phyloP scores from a whole-genome alignment of 1,140 invertebrate species.

The Thaumatotibia leucotreta region DNA sequence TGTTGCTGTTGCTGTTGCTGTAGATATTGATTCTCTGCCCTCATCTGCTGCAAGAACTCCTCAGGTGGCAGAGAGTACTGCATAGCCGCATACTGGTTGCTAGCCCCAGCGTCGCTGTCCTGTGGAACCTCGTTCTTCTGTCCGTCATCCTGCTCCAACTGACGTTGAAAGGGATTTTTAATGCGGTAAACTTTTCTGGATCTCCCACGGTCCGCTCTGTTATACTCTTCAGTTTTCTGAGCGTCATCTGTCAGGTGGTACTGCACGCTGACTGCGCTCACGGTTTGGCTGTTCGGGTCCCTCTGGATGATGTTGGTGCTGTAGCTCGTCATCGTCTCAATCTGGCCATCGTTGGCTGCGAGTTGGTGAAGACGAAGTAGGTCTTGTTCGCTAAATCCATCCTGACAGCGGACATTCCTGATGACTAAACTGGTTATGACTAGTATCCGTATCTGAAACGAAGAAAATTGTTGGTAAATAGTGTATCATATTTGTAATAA shows the following conservation, averaged over 20 bases:
- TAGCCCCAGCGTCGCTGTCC: slow-evolving; percentile 63
- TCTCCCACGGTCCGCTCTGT: slow-evolving; percentile 38
- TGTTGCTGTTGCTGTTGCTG: slow-evolving; percentile 37
- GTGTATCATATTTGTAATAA: not conserved
- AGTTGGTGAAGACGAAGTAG: slow-evolving; percentile 51
- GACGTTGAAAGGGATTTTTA: slow-evolving; percentile 63
- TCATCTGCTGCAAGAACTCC: slow-evolving; percentile 67
- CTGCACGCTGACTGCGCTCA: slow-evolving; percentile 49
- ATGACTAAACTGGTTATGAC: slow-evolving; percentile 46
- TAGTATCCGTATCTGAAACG: slow-evolving; percentile 72
- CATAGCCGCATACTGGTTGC: slow-evolving; percentile 67
- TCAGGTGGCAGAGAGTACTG: slow-evolving; percentile 72
- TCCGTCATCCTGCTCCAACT: slow-evolving; percentile 37
- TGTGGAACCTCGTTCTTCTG: slow-evolving; percentile 30
- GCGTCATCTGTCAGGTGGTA: slow-evolving; percentile 54
- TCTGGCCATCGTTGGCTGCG: slow-evolving; percentile 43
- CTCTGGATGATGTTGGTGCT: slow-evolving; percentile 50
- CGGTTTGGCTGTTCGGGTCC: slow-evolving; percentile 47
- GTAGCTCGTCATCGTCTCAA: slow-evolving; percentile 48
- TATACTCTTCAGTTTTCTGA: slow-evolving; percentile 48
- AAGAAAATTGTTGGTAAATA: slow-evolving; percentile 23
- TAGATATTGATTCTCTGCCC: slow-evolving; percentile 54
- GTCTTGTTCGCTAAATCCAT: slow-evolving; percentile 59
- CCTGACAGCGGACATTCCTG: slow-evolving; percentile 50
- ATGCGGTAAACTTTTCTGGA: slow-evolving; percentile 61